phyloP scores from a whole-genome alignment of 2,797 vertebrate genomes.

The Valencia hispanica region DNA sequence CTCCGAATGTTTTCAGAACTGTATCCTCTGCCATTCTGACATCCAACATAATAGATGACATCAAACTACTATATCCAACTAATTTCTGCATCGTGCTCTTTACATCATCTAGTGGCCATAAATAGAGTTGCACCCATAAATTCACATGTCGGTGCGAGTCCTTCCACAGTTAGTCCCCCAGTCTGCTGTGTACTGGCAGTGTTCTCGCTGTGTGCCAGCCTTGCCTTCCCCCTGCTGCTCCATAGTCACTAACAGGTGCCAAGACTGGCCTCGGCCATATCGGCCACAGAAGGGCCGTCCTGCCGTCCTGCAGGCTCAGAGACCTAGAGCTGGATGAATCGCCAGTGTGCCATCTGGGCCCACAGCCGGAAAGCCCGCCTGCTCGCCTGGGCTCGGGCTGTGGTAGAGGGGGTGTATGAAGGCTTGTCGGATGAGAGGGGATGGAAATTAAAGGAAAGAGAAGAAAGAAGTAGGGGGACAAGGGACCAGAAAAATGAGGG shows the following conservation, averaged over 20 bases:
- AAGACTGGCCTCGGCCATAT: slow-evolving; percentile 79
- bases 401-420: slow-evolving; percentile 25
- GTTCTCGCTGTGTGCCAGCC: slow-evolving; percentile 67
- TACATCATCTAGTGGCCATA: slow-evolving; percentile 58
- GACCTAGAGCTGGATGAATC: slow-evolving; percentile 74
- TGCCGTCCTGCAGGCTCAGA: slow-evolving; percentile 77
- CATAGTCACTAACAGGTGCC: slow-evolving; percentile 75
- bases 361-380: slow-evolving; percentile 74
- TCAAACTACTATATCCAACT: slow-evolving; percentile 5
- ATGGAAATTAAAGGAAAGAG: slow-evolving; percentile 44
- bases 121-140: slow-evolving; percentile 12
- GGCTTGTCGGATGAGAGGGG: slow-evolving; percentile 35
- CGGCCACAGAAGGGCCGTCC: slow-evolving; percentile 81
- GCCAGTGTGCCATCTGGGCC: slow-evolving; percentile 78
- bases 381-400: slow-evolving; percentile 54
- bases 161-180: slow-evolving; percentile 63
- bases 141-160: slow-evolving; percentile 41
- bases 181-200: slow-evolving; percentile 73
- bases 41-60: slow-evolving; percentile 4
- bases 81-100: slow-evolving; percentile 14
- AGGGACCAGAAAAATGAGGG: slow-evolving; percentile 19
- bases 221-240: slow-evolving; percentile 72
- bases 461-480: slow-evolving; percentile 18
- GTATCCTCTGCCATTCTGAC: background rate
- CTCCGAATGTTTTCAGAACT: slow-evolving; percentile 2